phyloP scores from a whole-genome alignment of 2,113 vertebrate genomes.

The Diadophis punctatus region DNA sequence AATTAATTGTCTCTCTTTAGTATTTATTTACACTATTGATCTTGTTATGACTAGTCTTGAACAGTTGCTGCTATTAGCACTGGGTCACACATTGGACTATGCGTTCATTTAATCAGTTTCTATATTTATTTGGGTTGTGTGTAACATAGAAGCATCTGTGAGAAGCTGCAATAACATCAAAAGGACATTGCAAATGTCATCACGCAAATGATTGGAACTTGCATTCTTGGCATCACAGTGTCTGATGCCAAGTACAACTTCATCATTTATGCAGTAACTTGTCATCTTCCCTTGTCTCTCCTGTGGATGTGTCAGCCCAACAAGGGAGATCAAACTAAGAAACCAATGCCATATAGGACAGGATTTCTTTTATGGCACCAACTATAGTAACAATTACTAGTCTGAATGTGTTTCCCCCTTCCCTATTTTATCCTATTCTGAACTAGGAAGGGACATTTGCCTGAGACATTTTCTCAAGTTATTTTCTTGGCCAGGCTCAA shows the following conservation, averaged over 20 bases:
- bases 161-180: background rate
- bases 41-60: background rate
- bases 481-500: background rate
- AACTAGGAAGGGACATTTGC: background rate
- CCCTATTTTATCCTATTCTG: background rate
- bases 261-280: background rate
- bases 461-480: background rate
- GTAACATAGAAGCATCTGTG: background rate
- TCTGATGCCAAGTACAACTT: background rate
- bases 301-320: background rate
- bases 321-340: background rate
- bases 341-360: background rate
- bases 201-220: background rate
- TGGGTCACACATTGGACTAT: background rate
- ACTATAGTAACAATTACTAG: background rate
- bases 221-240: background rate
- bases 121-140: background rate
- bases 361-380: background rate
- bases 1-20: background rate
- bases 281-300: background rate
- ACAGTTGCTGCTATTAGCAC: background rate
- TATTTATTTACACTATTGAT: conserved; percentile 6
- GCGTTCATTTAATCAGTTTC: background rate
- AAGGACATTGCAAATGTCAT: background rate
- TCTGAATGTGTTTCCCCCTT: background rate